Percentiles rank a stretch among this genome's conserved stretches.
Evolutionary conservation across 2,113 vertebrate genomes (phyloP).

Genomic region (Brachypteracias leptosomus): DNA sequence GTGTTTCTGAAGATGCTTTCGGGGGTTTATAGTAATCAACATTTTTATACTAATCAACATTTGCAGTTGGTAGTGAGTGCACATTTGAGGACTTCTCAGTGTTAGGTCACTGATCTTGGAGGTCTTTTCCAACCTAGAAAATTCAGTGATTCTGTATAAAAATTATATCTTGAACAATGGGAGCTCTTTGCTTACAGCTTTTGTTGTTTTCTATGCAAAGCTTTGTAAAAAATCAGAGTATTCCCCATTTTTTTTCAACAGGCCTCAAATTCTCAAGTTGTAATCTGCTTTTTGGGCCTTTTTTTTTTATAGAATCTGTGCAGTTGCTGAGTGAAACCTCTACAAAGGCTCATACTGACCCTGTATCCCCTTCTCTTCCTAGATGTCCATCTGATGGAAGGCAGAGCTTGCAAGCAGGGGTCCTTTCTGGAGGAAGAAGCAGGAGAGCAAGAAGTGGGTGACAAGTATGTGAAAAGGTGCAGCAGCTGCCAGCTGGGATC

Average conservation of each 20-base stretch:
- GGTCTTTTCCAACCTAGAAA: no score
- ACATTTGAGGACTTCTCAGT: background rate
- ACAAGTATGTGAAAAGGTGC: constrained; percentile 53
- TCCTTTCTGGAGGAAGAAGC: constrained; percentile 63
- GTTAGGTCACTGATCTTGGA: no score
- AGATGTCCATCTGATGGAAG: constrained; percentile 76
- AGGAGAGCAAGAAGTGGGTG: constrained; percentile 58
- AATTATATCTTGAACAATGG: background rate
- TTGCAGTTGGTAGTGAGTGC: background rate
- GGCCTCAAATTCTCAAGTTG: background rate
- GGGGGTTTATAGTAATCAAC: background rate
- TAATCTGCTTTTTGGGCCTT: background rate
- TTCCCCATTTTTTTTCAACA: background rate
- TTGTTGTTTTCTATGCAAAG: background rate
- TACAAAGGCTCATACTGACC: background rate
- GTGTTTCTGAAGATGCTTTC: background rate
- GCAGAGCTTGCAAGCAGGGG: constrained; percentile 70
- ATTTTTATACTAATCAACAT: accelerated
- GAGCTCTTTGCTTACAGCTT: background rate
- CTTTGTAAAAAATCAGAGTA: background rate
- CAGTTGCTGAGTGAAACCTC: background rate
- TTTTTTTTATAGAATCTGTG: background rate
- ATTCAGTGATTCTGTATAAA: no score
- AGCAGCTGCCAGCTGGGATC: constrained; percentile 48
- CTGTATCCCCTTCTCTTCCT: constrained; percentile 47